A percentile compares a stretch with the other conserved stretches of the same genome.
Evolutionary conservation across 1,140 invertebrate species (phyloP).

Genomic region (Bombus pyrosoma): DNA sequence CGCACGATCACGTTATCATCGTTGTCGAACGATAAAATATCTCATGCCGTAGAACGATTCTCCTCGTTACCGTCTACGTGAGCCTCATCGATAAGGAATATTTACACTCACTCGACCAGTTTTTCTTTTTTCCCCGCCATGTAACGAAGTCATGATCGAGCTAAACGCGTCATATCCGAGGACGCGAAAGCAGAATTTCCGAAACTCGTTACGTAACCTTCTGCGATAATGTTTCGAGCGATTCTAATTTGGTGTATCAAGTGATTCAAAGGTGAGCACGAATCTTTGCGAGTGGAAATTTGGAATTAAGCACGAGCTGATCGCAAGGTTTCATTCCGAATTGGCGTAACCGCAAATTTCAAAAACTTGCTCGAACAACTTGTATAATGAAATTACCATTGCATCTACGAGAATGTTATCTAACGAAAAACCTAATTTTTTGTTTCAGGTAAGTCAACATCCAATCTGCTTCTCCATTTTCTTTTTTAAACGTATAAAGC

Average conservation of each 20-base stretch:
- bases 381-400: neutral
- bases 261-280: no score
- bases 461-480: neutral
- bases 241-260: no score
- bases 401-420: neutral
- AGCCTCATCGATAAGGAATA: constrained; percentile 1
- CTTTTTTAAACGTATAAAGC: neutral
- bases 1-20: constrained; percentile 7
- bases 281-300: no score
- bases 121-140: neutral
- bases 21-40: constrained; percentile 3
- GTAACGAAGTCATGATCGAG: neutral
- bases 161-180: neutral
- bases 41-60: neutral
- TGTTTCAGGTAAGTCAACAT: constrained; percentile 78
- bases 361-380: no score
- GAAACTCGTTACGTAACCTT: constrained; percentile 17
- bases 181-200: constrained; percentile 12
- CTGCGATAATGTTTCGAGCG: neutral
- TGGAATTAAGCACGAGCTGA: no score
- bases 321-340: neutral
- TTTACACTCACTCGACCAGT: neutral
- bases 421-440: constrained; percentile 52
- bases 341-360: neutral
- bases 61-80: neutral